A percentile compares a stretch with the other conserved stretches of the same genome.
phyloP scores from a whole-genome alignment of 2,797 vertebrate genomes.

The Bradypus variegatus region DNA sequence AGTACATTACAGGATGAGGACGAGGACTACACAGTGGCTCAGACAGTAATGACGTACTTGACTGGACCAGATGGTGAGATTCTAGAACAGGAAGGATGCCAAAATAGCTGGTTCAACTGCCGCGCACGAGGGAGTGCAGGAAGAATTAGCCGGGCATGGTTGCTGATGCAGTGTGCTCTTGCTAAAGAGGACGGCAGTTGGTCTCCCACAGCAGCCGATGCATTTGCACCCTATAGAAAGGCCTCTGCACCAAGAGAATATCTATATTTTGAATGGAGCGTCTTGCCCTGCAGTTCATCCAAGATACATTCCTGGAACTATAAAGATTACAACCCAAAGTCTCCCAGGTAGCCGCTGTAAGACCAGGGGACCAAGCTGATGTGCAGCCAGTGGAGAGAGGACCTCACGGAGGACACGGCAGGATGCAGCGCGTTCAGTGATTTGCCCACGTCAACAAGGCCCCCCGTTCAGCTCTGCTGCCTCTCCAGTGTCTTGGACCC shows the following conservation, averaged over 20 bases:
- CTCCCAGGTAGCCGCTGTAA: neutral
- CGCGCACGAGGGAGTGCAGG: slow-evolving; percentile 79
- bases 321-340: neutral
- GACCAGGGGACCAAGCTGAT: neutral
- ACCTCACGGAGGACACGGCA: neutral
- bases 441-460: accelerated
- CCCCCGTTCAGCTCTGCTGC: neutral
- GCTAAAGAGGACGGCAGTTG: neutral
- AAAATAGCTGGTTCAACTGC: slow-evolving; percentile 86
- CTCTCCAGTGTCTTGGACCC: neutral
- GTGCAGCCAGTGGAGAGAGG: neutral
- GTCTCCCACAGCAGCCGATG: neutral
- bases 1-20: too few species aligned
- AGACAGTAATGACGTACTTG: slow-evolving; percentile 98
- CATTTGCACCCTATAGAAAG: neutral
- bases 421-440: accelerated
- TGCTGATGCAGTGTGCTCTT: neutral
- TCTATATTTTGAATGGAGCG: neutral
- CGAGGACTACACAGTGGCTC: slow-evolving; percentile 78
- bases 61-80: slow-evolving; percentile 89
- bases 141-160: slow-evolving; percentile 56
- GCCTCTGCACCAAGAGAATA: neutral
- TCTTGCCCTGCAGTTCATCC: neutral
- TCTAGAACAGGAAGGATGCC: slow-evolving; percentile 81
- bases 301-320: neutral